phyloP scores from a whole-genome alignment of 2,113 vertebrate genomes.

The Oncorhynchus mykiss region DNA sequence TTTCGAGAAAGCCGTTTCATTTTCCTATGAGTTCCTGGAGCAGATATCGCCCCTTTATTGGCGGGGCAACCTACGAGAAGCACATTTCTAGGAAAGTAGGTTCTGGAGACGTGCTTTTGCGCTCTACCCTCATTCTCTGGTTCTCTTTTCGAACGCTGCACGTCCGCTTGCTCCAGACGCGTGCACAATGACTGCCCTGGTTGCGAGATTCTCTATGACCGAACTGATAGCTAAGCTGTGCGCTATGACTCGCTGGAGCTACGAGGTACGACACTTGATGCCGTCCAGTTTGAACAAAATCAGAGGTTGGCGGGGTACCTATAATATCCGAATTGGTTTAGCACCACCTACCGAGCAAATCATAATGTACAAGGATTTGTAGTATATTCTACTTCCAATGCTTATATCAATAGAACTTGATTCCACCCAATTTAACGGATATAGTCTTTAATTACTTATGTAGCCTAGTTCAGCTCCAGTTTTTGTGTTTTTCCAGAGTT shows the following conservation, averaged over 20 bases:
- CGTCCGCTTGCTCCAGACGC: background rate
- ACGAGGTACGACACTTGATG: constrained; percentile 20
- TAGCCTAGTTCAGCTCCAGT: too few relatives aligned
- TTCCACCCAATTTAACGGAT: too few relatives aligned
- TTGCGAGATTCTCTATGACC: background rate
- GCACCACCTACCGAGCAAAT: constrained; percentile 26
- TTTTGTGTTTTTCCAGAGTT: too few relatives aligned
- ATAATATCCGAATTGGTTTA: constrained; percentile 9
- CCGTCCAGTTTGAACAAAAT: background rate
- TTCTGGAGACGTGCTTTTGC: background rate
- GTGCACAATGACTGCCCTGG: background rate
- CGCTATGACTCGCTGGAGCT: background rate
- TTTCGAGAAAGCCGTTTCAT: constrained; percentile 12
- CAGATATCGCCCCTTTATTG: constrained; percentile 12
- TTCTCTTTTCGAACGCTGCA: background rate
- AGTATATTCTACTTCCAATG: too few relatives aligned
- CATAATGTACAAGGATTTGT: background rate
- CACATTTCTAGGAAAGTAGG: constrained; percentile 21
- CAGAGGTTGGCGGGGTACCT: constrained; percentile 3
- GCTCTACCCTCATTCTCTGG: constrained; percentile 1
- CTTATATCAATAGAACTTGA: too few relatives aligned
- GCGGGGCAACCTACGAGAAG: constrained; percentile 3
- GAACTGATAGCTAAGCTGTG: constrained; percentile 2
- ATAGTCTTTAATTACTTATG: too few relatives aligned
- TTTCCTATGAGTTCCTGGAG: background rate